Conservation (phyloP, 1,140 invertebrate species). For the Scaptodrosophila lebanonensis region DNA sequence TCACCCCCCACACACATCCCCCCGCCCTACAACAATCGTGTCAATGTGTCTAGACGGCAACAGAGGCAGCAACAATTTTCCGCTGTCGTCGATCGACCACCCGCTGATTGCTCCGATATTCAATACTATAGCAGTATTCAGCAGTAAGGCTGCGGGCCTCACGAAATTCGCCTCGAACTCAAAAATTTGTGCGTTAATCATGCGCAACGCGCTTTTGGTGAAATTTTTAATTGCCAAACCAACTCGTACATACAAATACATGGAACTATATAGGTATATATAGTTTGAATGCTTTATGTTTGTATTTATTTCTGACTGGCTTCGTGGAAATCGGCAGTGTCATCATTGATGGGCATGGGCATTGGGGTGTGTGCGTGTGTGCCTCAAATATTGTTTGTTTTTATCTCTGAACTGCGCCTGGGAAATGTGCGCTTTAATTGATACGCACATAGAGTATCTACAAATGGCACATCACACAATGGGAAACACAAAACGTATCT, state of each 20-base stretch:
- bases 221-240: conserved; percentile 70
- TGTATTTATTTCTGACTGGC: conserved; percentile 15
- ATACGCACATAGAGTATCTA: conserved; percentile 40
- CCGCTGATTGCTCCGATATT: conserved; percentile 25
- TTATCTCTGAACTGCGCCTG: conserved; percentile 65
- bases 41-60: conserved; percentile 16
- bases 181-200: conserved; percentile 61
- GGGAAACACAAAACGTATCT: conserved; percentile 45
- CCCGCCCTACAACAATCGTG: conserved; percentile 22
- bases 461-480: conserved; percentile 16
- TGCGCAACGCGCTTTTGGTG: conserved; percentile 66
- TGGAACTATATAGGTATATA: too few relatives aligned
- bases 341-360: conserved; percentile 46
- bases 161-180: conserved; percentile 32
- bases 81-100: conserved; percentile 37
- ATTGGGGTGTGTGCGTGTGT: conserved; percentile 20
- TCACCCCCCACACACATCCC: neutral
- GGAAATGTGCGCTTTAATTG: conserved; percentile 66
- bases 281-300: too few relatives aligned
- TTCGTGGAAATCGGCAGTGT: conserved; percentile 58
- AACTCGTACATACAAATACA: neutral
- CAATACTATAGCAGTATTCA: too few relatives aligned
- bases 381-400: conserved; percentile 11
- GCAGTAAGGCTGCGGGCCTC: conserved; percentile 42
- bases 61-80: too few relatives aligned